A percentile compares a stretch with the other conserved stretches of the same genome.
Evolutionary conservation across 2,797 vertebrate genomes (phyloP).

Genomic region (Oryzias sinensis): DNA sequence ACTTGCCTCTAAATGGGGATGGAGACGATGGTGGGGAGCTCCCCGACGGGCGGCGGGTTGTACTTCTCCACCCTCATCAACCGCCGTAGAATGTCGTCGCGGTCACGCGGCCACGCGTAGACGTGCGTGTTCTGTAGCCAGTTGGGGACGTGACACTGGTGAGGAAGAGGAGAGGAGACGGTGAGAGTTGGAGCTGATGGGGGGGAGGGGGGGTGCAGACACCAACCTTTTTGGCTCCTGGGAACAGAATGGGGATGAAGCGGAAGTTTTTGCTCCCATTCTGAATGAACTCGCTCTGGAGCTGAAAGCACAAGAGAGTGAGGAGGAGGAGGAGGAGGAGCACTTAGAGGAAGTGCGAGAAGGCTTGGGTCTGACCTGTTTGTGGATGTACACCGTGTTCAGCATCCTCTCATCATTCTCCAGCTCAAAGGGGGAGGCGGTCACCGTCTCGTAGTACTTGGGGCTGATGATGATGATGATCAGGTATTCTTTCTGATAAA

Average conservation of each 20-base stretch:
- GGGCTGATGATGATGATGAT: constrained; percentile 86
- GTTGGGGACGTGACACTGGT: constrained; percentile 79
- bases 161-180: neutral
- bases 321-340: too few species aligned
- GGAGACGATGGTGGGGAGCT: constrained; percentile 82
- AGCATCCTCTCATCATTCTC: constrained; percentile 80
- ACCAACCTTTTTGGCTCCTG: constrained; percentile 77
- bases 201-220: too few species aligned
- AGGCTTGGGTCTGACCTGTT: constrained; percentile 68
- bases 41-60: constrained; percentile 79
- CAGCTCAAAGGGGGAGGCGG: constrained; percentile 55
- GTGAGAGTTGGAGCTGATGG: neutral
- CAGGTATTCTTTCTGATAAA: constrained; percentile 78
- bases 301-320: constrained; percentile 47
- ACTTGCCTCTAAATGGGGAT: constrained; percentile 71
- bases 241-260: constrained; percentile 83
- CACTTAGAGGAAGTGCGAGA: too few species aligned
- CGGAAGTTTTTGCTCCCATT: constrained; percentile 85
- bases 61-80: constrained; percentile 85
- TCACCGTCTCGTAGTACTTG: constrained; percentile 81
- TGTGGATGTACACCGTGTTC: constrained; percentile 84
- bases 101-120: constrained; percentile 79
- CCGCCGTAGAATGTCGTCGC: constrained; percentile 81
- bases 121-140: constrained; percentile 85
- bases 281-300: constrained; percentile 85